Evolutionary conservation across 2,888 invertebrate genomes (phyloP).

Genomic region (Hirtodrosophila confusa): DNA sequence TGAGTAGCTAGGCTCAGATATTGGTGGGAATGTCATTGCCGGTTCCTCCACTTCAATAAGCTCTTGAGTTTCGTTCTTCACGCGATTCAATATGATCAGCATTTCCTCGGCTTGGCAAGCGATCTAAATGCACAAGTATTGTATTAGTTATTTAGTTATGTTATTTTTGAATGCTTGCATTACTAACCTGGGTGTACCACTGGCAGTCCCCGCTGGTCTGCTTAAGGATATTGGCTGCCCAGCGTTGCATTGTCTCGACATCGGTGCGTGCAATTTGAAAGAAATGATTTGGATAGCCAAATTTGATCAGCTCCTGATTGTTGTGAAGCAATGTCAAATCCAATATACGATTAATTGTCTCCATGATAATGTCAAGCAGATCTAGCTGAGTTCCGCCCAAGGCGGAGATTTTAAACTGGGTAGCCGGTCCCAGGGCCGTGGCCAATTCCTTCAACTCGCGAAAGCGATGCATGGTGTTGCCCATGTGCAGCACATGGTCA

Average conservation of each 20-base stretch:
- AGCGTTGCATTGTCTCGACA: constrained; percentile 10
- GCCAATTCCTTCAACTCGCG: constrained; percentile 27
- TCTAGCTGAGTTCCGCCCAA: background rate
- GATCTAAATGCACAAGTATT: background rate
- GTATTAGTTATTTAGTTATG: no score
- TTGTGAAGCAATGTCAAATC: constrained; percentile 3
- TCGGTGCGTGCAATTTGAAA: constrained; percentile 11
- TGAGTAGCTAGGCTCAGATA: constrained; percentile 11
- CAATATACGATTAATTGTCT: constrained; percentile 3
- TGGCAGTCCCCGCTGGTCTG: background rate
- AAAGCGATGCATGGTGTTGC: constrained; percentile 40
- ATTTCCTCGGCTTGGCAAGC: background rate
- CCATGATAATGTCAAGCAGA: constrained; percentile 2
- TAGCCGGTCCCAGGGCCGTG: background rate
- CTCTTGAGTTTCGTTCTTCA: constrained; percentile 1
- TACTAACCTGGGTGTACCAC: background rate
- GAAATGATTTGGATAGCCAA: constrained; percentile 36
- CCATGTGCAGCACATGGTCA: background rate
- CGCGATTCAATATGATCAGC: background rate
- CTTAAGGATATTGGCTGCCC: constrained; percentile 9
- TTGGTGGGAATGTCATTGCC: background rate
- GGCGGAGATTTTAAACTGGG: fast-evolving
- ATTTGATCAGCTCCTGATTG: constrained; percentile 1
- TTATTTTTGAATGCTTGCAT: no score
- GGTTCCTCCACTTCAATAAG: background rate